These are phyloP conservation scores for Aporrectodea caliginosa DNA, from an alignment of 1,140 invertebrate genomes.

Conservation along the genomic window DNA sequence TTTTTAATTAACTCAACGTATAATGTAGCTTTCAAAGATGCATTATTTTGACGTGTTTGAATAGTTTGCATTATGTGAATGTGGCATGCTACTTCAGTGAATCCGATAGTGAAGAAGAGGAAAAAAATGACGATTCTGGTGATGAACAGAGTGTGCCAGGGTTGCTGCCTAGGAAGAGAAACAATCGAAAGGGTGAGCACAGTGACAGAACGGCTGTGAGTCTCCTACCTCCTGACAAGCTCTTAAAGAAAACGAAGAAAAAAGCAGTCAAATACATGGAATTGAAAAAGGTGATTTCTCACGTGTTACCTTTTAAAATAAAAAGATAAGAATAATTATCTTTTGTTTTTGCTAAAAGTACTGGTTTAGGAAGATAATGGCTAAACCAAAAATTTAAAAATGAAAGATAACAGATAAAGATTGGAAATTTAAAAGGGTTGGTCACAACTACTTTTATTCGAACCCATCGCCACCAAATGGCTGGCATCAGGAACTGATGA, in stretches of 20 bases:
- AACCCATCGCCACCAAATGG: neutral
- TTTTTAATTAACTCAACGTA: too few relatives aligned
- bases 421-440: too few relatives aligned
- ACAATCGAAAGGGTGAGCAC: neutral
- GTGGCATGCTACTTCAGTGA: too few relatives aligned
- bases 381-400: too few relatives aligned
- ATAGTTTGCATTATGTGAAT: too few relatives aligned
- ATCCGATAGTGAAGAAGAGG: slow-evolving; percentile 3
- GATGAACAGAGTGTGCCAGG: neutral
- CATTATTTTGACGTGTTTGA: too few relatives aligned
- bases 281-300: neutral
- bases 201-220: too few relatives aligned
- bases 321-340: neutral
- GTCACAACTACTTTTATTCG: neutral
- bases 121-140: slow-evolving; percentile 5
- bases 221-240: neutral
- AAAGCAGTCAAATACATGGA: neutral
- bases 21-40: too few relatives aligned
- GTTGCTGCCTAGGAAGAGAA: neutral
- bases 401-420: too few relatives aligned
- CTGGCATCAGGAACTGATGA: too few relatives aligned
- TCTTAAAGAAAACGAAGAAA: neutral
- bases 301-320: neutral
- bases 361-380: too few relatives aligned
- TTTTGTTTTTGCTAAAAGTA: neutral